Base-by-base conservation (phyloP, 2,797 vertebrate genomes). In the Cirrhinus mrigala region DNA sequence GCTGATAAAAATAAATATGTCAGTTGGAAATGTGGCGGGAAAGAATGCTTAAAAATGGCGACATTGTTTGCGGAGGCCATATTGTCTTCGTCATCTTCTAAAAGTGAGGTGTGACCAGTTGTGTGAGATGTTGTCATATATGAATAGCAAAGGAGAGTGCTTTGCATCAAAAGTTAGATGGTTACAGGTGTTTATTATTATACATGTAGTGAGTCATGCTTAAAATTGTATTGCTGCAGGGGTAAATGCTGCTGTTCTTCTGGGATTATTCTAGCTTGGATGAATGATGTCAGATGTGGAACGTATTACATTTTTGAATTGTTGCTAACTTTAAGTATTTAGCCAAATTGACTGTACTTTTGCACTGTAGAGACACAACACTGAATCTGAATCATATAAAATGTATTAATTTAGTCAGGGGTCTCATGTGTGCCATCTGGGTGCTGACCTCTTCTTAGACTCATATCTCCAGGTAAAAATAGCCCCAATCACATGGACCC, bases 381-480 rank as follows among this genome's bases (percentile, higher is more conserved):
- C 56, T n/a, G n/a, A n/a, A 15, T 60, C n/a, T 58, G 64, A 50
- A 84, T 58, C 48, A 58, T 70, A 18, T 79, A 52, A 46, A 52
- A 73, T 27, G 20, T 44, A 58, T 87, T 86, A 89, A 90, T 93
- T 92, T 94, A 92, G 90, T 92, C 86, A 86, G 91, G 90, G 90
- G 92, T 92, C 90, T 92, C 88, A 80, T 83, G 90, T 92, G 91
- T 87, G 92, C 92, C 93, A 93, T 93, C 90, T 91, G 92, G 52
- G 82, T 80, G 92, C 87, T 91, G 90, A 92, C 87, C 89, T 92
- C 91, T 91, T 91, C 92, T 87, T 88, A 85, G 90, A 92, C 90
- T 92, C 90, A 90, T 94, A 94, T 93, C 94, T 91, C 89, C 90
- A 81, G 74, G 91, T 93, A 92, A 91, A 95, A 96, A 96, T 95